Evolutionary conservation across 2,797 vertebrate genomes (phyloP).

Genomic region (Coilia nasus): DNA sequence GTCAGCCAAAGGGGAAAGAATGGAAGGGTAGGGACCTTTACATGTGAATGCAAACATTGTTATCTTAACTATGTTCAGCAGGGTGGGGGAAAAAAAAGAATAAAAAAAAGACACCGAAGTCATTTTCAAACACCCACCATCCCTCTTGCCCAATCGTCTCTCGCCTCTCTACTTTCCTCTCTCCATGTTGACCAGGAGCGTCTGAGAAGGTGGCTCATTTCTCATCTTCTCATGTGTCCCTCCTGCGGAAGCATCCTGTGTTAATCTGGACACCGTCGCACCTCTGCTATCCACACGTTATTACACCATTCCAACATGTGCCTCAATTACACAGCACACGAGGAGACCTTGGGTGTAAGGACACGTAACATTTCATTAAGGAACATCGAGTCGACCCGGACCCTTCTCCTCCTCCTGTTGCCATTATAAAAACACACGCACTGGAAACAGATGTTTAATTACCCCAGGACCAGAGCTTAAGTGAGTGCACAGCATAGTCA

Average conservation of each 20-base stretch:
- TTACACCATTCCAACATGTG: slow-evolving; percentile 19
- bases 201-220: not conserved
- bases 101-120: not conserved
- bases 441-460: slow-evolving; percentile 18
- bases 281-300: not conserved
- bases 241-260: not conserved
- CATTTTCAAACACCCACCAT: not conserved
- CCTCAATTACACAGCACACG: not conserved
- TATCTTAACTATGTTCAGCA: not conserved
- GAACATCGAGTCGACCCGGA: not conserved
- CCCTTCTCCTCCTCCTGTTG: not conserved
- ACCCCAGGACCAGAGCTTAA: not conserved
- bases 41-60: not conserved
- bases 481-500: not conserved
- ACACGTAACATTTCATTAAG: slow-evolving; percentile 21
- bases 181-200: not conserved
- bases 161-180: not conserved
- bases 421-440: not conserved
- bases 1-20: not conserved
- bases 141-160: not conserved
- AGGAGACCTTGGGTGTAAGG: slow-evolving; percentile 18
- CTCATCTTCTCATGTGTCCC: not conserved
- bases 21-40: not conserved
- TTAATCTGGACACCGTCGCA: not conserved
- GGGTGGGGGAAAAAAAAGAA: not conserved